Evolutionary conservation across 2,113 vertebrate genomes (phyloP), one percentile per base, ranked within the genome.

Genomic region (Sterrhoptilus dennistouni): DNA sequence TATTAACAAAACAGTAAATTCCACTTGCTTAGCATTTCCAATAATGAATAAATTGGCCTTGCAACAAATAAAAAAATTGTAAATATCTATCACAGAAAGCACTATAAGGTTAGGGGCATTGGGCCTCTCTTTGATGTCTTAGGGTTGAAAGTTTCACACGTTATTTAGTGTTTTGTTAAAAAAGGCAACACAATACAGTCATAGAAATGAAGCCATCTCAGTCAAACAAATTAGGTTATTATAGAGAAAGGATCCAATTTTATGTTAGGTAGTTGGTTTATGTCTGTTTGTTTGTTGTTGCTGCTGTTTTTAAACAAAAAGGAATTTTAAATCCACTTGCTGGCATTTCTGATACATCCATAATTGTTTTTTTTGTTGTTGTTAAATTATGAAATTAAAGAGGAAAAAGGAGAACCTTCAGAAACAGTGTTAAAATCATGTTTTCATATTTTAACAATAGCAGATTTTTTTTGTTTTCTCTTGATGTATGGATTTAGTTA

Each of bases 1-100:
- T 98, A 98, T 98, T 98, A 98, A 98, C 98, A 98, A 98, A 98
- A 98, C 98, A 98, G 98, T 98, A 98, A 98, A 98, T 98, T 98
- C 98, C 98, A 98, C 98, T 98, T 98, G 98, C 98, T 98, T 98
- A 98, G 98, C 98, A 98, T 98, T 98, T 98, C 98, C 98, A 98
- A 97, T 98, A 98, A 98, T 98, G 98, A 98, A 98, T 98, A 98
- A 98, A 97, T 98, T 98, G 98, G 98, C 98, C 98, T 98, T 98
- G 98, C 98, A 98, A 98, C 98, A 98, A 98, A 97, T 97, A 97
- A 98, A 97, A 97, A 98, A 97, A 96, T 98, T 93, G 98, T 98
- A 97, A 98, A 98, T 98, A 98, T 97, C 97, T 98, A 97, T 98
- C 98, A 98, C 98, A 98, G 98, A 98, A 98, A 98, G 97, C 97